Base-by-base conservation (phyloP, 2,888 invertebrate species). In the Agrotis exclamationis region DNA sequence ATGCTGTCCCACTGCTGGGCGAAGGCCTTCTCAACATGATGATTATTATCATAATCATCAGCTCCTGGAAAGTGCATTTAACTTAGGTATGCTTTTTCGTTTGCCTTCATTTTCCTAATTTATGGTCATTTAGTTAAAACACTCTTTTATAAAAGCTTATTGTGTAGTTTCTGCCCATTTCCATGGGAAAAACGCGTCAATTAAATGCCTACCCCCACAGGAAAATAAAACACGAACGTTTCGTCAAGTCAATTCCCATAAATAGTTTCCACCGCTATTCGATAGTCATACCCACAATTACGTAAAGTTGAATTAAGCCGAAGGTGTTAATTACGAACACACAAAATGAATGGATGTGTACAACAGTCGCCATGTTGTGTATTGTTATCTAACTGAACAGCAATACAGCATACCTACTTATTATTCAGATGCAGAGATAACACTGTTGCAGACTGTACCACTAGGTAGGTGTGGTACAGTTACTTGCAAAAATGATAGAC, bases 381-480 rank as follows among this genome's bases (percentile, higher is more conserved):
- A 76, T 85, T 83, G 85, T 88, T 87, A 83, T 80, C 82, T 84
- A 83, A 87, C 81, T 69, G 51, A 70, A 77, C 65, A 65, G 68
- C 73, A 80, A 53, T 69, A 77, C 66, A 67, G 68, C 74, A 80
- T 82, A 85, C 76, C 83, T 77, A 73, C 80, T 86, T 84, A 88
- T 86, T 86, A 88, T 86, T 82, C 85, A 70, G 87, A 86, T 87
- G 71, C 76, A 48, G 63, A 76, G 79, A 86, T 83, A 84, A 76
- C 63, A 70, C 69, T 78, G 69, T 83, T 76, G 72, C 81, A 76
- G 53, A 24, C 77, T 24, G 20, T 39, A 44, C 50, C 65, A 66
- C 54, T 51, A 57, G 56, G 47, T 63, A 48, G n/a, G 24, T 28
- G n/a, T 16, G 47, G 74, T 84, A 82, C 82, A 54, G 72, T 67